Percentiles rank a stretch among this genome's conserved stretches.
Evolutionary conservation across 2,113 vertebrate genomes (phyloP).

Genomic region (Piaya cayana): DNA sequence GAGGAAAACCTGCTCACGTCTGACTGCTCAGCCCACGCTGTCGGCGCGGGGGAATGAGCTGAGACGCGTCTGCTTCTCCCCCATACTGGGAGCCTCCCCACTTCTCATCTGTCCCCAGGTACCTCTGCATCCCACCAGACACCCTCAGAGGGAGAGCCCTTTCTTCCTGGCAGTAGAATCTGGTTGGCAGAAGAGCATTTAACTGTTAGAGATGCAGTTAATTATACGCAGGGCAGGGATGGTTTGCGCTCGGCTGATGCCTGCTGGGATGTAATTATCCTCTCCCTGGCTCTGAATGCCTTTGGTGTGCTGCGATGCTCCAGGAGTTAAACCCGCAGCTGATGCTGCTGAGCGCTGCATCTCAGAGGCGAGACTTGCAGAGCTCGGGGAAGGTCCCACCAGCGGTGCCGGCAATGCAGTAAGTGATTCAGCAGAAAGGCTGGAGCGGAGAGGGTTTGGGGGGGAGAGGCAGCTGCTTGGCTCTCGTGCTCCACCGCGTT

Average conservation of each 20-base stretch:
- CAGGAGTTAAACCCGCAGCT: not conserved
- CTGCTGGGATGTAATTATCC: not conserved
- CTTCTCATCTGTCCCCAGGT: not conserved
- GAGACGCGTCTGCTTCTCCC: not conserved
- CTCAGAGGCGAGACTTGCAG: not conserved
- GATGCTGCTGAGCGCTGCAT: not conserved
- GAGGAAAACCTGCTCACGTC: not conserved
- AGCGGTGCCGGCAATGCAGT: not conserved
- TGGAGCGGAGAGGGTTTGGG: not conserved
- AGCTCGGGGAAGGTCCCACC: not conserved
- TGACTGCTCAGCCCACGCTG: not conserved
- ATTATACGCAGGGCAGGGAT: not conserved
- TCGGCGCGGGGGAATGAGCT: not conserved
- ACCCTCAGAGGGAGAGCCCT: not conserved
- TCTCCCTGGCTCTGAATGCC: not conserved
- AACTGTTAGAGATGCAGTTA: not conserved
- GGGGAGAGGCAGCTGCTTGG: not conserved
- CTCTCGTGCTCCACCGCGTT: rapidly evolving
- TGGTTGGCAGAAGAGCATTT: not conserved
- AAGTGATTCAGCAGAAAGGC: conserved; percentile 33
- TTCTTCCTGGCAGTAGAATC: no score
- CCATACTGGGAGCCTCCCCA: rapidly evolving
- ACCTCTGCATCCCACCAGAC: not conserved
- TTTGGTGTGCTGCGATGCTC: not conserved
- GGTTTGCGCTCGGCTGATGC: not conserved